Evolutionary conservation across 1,140 invertebrate species (phyloP), one percentile per base, ranked within the genome.

Genomic region (Aphelinus atriplicis): DNA sequence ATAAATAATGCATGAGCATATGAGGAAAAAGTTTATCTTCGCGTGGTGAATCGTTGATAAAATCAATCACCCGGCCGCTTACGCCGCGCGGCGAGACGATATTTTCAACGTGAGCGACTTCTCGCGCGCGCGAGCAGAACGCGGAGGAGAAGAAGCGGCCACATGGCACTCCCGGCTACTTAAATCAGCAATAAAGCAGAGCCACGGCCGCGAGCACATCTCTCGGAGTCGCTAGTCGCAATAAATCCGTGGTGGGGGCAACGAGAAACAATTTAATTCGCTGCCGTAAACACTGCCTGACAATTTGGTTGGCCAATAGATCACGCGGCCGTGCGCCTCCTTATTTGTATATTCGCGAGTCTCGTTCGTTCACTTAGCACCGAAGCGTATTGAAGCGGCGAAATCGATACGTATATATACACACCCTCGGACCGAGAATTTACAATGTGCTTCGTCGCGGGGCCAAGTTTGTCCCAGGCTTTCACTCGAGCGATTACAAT

Each of bases 181-280:
- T 75, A 71, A 78, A 78, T 71, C 72, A 71, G 73, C 72, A 75
- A 78, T 78, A 75, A 78, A 74, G 62, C 55, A 69, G 66, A 57
- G 42, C 58, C 46, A n/a, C 53, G 3, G 5, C 1, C n/a, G 1
- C 26, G 58, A 3, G n/a, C 56, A 3, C 71, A 48, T 67, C 48
- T 58, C 61, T 26, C 5, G n/a, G 10, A 64, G 73, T 57, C 45
- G 63, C 26, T 26, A 78, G 62, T 65, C 70, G 63, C 26, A 75
- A 71, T 65, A 68, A 76, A 76, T 77, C 56, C n/a, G 64, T 46
- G 46, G 43, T 10, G 67, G 68, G 26, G 26, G 26, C 26, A 26
- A 26, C 26, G 76, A 61, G 58, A 77, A 78, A 78, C 76, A 81
- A 81, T 82, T 81, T 81, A 76, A 81, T 82, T 80, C 73, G 73